A percentile compares a stretch with the other conserved stretches of the same genome.
phyloP scores from a whole-genome alignment of 2,888 invertebrate genomes.

The Chrysopilus asiliformis region DNA sequence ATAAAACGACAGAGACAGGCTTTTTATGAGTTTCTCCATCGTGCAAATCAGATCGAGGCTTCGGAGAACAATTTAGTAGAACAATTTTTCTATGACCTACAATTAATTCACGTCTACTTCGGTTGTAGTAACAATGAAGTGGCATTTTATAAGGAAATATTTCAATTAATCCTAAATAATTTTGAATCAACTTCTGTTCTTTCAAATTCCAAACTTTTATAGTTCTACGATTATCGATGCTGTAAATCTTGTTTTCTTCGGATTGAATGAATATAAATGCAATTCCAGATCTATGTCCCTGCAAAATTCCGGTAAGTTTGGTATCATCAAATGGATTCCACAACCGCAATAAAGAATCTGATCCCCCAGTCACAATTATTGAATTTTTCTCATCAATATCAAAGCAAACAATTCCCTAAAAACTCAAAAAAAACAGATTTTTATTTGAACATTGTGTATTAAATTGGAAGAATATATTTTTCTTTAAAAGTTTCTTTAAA shows the following conservation, averaged over 20 bases:
- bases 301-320: conserved; percentile 47
- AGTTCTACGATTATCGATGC: conserved; percentile 53
- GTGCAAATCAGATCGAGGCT: conserved; percentile 50
- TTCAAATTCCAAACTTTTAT: conserved; percentile 68
- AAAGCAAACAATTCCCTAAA: conserved; percentile 49
- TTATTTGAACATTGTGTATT: neutral
- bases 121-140: conserved; percentile 50
- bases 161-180: conserved; percentile 49
- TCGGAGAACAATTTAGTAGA: conserved; percentile 47
- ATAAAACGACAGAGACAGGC: conserved; percentile 57
- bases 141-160: conserved; percentile 48
- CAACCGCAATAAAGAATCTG: conserved; percentile 58
- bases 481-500: too few species aligned
- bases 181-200: conserved; percentile 50
- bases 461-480: too few species aligned
- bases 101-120: conserved; percentile 48
- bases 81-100: conserved; percentile 54
- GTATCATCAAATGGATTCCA: conserved; percentile 71
- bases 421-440: neutral
- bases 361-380: conserved; percentile 55
- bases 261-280: conserved; percentile 53
- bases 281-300: conserved; percentile 59
- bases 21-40: conserved; percentile 60
- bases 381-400: conserved; percentile 45
- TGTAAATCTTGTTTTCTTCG: conserved; percentile 50